phyloP scores from a whole-genome alignment of 2,113 vertebrate genomes.

The Solea solea region DNA sequence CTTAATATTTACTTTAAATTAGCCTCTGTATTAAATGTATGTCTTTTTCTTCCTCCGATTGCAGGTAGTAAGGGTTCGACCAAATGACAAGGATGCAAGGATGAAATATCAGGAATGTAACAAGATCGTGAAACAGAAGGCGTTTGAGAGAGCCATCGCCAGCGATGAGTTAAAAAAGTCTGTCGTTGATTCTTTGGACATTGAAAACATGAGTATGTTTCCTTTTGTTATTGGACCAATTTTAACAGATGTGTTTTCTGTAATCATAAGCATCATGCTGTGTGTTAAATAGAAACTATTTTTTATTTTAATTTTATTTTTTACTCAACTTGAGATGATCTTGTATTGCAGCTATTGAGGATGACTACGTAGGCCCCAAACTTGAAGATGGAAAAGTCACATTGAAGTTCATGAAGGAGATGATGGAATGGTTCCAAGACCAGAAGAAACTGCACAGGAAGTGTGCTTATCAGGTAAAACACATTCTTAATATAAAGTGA shows the following conservation, averaged over 20 bases:
- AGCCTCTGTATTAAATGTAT: not conserved
- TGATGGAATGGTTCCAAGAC: constrained; percentile 95
- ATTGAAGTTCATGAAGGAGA: constrained; percentile 89
- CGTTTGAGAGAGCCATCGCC: constrained; percentile 93
- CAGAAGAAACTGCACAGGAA: constrained; percentile 96
- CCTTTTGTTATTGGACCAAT: not conserved
- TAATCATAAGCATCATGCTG: not conserved
- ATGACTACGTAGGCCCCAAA: constrained; percentile 92
- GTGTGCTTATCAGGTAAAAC: constrained; percentile 91
- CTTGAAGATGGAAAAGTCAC: constrained; percentile 91
- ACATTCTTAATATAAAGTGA: not conserved
- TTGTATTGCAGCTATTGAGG: constrained; percentile 87
- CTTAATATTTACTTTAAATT: not conserved
- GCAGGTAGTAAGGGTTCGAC: constrained; percentile 92
- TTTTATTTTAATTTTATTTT: not conserved
- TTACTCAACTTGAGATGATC: not conserved
- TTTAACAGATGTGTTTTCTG: not conserved
- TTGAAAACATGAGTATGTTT: constrained; percentile 94
- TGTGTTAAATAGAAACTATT: not conserved
- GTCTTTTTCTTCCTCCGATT: not conserved
- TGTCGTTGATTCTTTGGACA: constrained; percentile 92
- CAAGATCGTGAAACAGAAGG: constrained; percentile 94
- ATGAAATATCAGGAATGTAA: constrained; percentile 96
- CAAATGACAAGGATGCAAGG: constrained; percentile 92
- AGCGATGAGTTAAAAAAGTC: constrained; percentile 91